Evolutionary conservation across 2,888 invertebrate species (phyloP).

Genomic region (Eristalis tenax): DNA sequence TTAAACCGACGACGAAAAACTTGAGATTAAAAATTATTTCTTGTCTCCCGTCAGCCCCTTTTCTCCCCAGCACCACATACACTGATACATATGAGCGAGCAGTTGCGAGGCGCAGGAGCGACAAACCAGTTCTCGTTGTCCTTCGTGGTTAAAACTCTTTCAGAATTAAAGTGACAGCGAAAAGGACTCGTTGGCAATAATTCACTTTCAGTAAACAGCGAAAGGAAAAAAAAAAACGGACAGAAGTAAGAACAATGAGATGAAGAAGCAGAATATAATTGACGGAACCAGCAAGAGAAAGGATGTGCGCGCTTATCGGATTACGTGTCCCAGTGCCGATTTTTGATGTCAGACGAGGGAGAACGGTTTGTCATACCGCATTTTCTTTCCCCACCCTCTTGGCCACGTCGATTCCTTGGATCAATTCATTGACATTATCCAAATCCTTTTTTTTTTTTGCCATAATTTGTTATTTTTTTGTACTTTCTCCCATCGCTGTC

Average conservation of each 20-base stretch:
- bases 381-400: slow-evolving; percentile 1
- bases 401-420: slow-evolving; percentile 10
- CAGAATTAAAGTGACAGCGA: slow-evolving; percentile 56
- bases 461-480: slow-evolving; percentile 42
- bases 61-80: neutral
- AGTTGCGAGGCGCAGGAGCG: slow-evolving; percentile 1
- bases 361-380: neutral
- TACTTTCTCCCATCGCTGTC: neutral
- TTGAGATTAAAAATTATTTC: slow-evolving; percentile 44
- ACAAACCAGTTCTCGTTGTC: slow-evolving; percentile 11
- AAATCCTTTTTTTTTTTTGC: slow-evolving; percentile 58
- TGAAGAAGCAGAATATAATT: neutral
- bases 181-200: slow-evolving; percentile 62
- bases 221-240: slow-evolving; percentile 11
- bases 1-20: slow-evolving; percentile 23
- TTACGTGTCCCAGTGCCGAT: slow-evolving; percentile 54
- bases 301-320: slow-evolving; percentile 54
- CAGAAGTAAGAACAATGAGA: slow-evolving; percentile 6
- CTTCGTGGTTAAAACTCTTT: slow-evolving; percentile 40
- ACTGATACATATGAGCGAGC: neutral
- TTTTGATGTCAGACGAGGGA: slow-evolving; percentile 44
- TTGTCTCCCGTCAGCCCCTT: neutral
- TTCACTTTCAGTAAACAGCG: slow-evolving; percentile 57
- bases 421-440: slow-evolving; percentile 36
- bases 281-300: slow-evolving; percentile 18